phyloP scores from a whole-genome alignment of 2,888 invertebrate genomes.

The Watsonalla cultraria region DNA sequence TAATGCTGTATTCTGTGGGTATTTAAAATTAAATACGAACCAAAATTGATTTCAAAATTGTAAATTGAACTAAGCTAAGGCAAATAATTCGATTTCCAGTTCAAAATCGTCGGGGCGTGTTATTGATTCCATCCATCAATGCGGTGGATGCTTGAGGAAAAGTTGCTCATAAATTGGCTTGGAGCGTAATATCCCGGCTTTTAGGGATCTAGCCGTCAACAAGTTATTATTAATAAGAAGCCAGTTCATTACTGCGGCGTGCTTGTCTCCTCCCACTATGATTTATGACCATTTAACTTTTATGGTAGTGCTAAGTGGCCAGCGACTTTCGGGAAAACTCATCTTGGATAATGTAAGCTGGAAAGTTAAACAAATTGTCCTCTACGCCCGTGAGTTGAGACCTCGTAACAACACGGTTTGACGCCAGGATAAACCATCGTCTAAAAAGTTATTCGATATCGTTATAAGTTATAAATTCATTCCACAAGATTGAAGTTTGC shows the following conservation, averaged over 20 bases:
- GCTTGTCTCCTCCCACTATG: slow-evolving; percentile 52
- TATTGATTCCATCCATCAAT: slow-evolving; percentile 41
- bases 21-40: background rate
- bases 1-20: background rate
- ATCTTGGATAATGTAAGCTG: slow-evolving; percentile 61
- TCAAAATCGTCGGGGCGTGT: slow-evolving; percentile 32
- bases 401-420: slow-evolving; percentile 16
- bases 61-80: background rate
- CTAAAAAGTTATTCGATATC: slow-evolving; percentile 5
- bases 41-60: background rate
- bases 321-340: slow-evolving; percentile 59
- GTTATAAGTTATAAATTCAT: slow-evolving; percentile 1
- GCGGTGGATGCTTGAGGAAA: slow-evolving; percentile 5
- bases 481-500: background rate
- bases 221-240: slow-evolving; percentile 53
- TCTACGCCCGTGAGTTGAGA: slow-evolving; percentile 18
- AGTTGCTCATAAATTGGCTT: slow-evolving; percentile 6
- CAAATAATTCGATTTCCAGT: slow-evolving; percentile 27
- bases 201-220: slow-evolving; percentile 32
- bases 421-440: slow-evolving; percentile 8
- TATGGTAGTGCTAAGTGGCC: slow-evolving; percentile 70
- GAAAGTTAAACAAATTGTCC: slow-evolving; percentile 67
- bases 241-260: slow-evolving; percentile 52
- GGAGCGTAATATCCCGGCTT: slow-evolving; percentile 25
- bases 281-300: slow-evolving; percentile 74